Base-by-base conservation (phyloP, 2,888 invertebrate genomes). In the Caenorhabditis afra region DNA sequence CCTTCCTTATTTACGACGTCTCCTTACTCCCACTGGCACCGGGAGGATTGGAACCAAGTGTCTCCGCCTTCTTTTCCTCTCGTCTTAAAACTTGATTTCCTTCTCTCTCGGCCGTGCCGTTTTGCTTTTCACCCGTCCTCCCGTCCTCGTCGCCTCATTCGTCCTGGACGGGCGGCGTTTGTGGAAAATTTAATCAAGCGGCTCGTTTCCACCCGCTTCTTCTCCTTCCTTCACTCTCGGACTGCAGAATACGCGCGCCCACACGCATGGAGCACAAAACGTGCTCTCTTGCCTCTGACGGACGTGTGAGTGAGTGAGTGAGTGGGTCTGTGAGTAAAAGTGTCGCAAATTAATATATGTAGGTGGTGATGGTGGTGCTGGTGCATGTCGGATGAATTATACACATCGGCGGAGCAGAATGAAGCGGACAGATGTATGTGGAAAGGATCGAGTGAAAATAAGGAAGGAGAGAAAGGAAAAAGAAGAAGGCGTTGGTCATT, bases 171-270 rank as follows among this genome's bases (percentile, higher is more conserved):
- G 37, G 47, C 39, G 16, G 47, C 37, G 71, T 35, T 53, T 22
- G 53, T 71, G 62, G 57, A 58, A 73, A 73, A 73, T 73, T 64
- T 65, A 58, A 73, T 73, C 73, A 73, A 73, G 73, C 64, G 57
- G 62, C 55, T 58, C 55, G 57, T 49, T 71, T 71, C 53, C 68
- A 57, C 59, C 49, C 52, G 7, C 47, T 39, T 62, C 29, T 39
- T 59, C 35, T 62, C n/a, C n/a, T 23, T 49, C 52, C 44, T 49
- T 47, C 49, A 49, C 64, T 50, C 64, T 64, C 57, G 22, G 67
- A 41, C 55, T 41, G 52, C 64, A 53, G 29, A 62, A 50, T 16
- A 49, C 47, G 18, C 29, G 7, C 29, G 7, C 29, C 3, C 29
- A 29, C 29, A 5, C 29, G 7, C 29, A 29, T 29, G 29, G n/a